Evolutionary conservation across 2,888 invertebrate species (phyloP), one percentile per base, ranked within the genome.

Genomic region (Euzetes globulus): DNA sequence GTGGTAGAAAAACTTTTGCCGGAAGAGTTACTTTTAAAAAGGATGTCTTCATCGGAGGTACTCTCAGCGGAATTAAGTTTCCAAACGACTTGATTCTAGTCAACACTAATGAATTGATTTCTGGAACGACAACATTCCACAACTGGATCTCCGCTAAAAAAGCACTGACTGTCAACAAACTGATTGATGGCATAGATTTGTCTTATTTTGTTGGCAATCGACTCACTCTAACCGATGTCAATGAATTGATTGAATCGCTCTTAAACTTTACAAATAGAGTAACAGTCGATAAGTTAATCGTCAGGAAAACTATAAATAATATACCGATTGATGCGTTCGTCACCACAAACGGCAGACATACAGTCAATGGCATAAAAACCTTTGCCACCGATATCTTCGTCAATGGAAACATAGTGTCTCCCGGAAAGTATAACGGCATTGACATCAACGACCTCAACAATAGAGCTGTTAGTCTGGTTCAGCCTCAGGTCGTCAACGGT

Each of bases 81-180:
- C 75, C 75, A 29, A 50, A 75, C 11, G 75, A 75, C 29, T 15
- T 75, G 25, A 65, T 75, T 29, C n/a, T 72, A 7, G 52, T 52
- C 45, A 65, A 72, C 22, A 68, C 65, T n/a, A 73, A 63, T 41
- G 72, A 72, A 60, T 22, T 72, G 33, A 58, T 75, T 60, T 37
- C 55, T n/a, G 75, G 71, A 29, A 22, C 17, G 19, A 72, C 72
- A 19, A 11, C 19, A 19, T 72, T 75, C 22, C 5, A 25, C 1
- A 17, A 25, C 17, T 45, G 72, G 60, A 47, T 72, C 11, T 41
- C 52, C 5, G 29, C 41, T 15, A 33, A 29, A n/a, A 58, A 65
- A 72, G 29, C 33, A 11, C 41, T 75, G 47, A 27, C 17, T 47
- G 71, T 75, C 29, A 71, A 22, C 19, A 47, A 72, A 41, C 19